Evolutionary conservation across 2,888 invertebrate species (phyloP).

Genomic region (Bibio marci): DNA sequence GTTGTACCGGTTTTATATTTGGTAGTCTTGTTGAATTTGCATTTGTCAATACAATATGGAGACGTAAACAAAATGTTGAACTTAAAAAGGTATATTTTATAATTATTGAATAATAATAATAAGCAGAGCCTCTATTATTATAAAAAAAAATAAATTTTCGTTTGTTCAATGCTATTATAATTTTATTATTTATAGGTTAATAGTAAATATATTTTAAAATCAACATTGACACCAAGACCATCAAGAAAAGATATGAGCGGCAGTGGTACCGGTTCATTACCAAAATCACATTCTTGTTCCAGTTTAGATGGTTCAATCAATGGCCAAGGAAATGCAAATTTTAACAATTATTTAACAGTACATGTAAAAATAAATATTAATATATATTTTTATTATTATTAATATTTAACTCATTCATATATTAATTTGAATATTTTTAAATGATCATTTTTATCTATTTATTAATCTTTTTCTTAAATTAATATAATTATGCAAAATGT

Average conservation of each 20-base stretch:
- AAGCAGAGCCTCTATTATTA: background rate
- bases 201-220: slow-evolving; percentile 69
- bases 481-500: too few relatives aligned
- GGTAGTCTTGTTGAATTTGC: slow-evolving; percentile 75
- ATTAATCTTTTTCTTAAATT: too few relatives aligned
- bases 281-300: slow-evolving; percentile 55
- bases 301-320: slow-evolving; percentile 39
- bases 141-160: background rate
- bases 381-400: background rate
- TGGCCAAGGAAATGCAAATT: slow-evolving; percentile 22
- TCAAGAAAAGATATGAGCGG: slow-evolving; percentile 51
- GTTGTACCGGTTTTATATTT: slow-evolving; percentile 70
- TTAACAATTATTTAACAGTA: slow-evolving; percentile 58
- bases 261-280: slow-evolving; percentile 31
- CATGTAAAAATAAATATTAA: slow-evolving; percentile 35
- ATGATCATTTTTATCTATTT: too few relatives aligned
- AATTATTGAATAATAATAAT: background rate
- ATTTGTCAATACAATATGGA: slow-evolving; percentile 77
- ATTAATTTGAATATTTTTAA: too few relatives aligned
- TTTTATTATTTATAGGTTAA: slow-evolving; percentile 31
- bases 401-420: too few relatives aligned
- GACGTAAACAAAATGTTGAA: slow-evolving; percentile 42
- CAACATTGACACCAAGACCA: slow-evolving; percentile 61
- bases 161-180: background rate
- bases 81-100: slow-evolving; percentile 19